These are phyloP conservation scores for Nyctibius grandis DNA, from an alignment of 2,797 vertebrate genomes.

Conservation along the genomic window DNA sequence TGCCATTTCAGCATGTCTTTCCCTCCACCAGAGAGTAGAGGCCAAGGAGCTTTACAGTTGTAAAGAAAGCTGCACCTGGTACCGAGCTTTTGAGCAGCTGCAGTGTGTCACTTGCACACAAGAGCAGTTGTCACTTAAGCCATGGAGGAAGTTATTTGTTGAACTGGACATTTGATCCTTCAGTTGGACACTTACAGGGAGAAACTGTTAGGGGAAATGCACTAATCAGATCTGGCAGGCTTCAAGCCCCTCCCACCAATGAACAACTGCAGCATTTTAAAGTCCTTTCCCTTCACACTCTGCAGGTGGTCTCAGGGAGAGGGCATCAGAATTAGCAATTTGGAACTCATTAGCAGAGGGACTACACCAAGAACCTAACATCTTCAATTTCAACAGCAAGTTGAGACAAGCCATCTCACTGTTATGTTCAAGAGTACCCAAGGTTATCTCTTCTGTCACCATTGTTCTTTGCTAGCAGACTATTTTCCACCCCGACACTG, in stretches of 20 bases:
- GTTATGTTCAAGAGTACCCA: not conserved
- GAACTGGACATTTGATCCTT: not conserved
- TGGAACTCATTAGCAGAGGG: not conserved
- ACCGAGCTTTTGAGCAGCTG: slow-evolving; percentile 24
- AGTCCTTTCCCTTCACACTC: not conserved
- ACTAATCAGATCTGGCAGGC: not conserved
- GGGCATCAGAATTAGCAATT: not conserved
- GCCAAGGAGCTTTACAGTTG: not conserved
- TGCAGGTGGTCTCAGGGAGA: not conserved
- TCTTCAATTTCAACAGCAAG: not conserved
- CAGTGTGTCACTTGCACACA: not conserved
- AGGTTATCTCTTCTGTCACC: not conserved
- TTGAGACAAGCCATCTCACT: not conserved
- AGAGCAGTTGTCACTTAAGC: not conserved
- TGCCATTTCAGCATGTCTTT: not conserved
- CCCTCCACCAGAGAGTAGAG: not conserved
- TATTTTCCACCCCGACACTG: not conserved
- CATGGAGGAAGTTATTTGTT: not conserved
- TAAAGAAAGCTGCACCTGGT: slow-evolving; percentile 26
- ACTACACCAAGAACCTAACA: not conserved
- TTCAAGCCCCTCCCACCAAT: not conserved
- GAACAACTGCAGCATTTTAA: slow-evolving; percentile 21
- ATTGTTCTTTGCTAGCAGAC: not conserved
- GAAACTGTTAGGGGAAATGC: not conserved
- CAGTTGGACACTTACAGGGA: not conserved